Base-by-base conservation (phyloP, 2,888 invertebrate species). In the Macrosiphum euphorbiae region DNA sequence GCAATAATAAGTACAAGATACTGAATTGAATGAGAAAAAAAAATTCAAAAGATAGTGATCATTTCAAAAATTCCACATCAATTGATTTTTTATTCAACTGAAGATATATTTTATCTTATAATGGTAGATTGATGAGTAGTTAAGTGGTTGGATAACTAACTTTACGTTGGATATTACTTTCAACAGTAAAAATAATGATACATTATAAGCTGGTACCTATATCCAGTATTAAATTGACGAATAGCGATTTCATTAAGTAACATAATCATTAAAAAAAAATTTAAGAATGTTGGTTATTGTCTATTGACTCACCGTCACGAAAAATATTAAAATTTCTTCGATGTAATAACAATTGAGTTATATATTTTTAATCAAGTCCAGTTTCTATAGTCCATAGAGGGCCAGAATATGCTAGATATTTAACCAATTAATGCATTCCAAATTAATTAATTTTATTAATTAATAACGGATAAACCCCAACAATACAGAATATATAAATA, bases 11-110 rank as follows among this genome's bases (percentile, higher is more conserved):
- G 44, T 85, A 44, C 44, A 8, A 3, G 44, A 26, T 88, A 20
- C 5, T 88, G 87, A 87, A 87, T 50, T 20, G n/a, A 88, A 88
- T 10, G 35, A 35, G 20, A 88, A 50, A 87, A 50, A 88, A 88
- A 11, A 44, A 44, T 85, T 85, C 28, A 44, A 85, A 85, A 26
- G 44, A 44, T 1, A 13, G 11, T 44, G 44, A 1, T 44, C 28
- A 35, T 78, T 78, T 41, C 1, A 11, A 85, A 85, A 85, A 85
- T 26, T 28, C 58, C 13, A 35, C 4, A 78, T 85, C 28, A 85
- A 85, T 44, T 85, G 26, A 26, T 44, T 85, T 85, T 85, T 26
- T 85, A 44, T 24, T 85, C 8, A 41, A 8, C 41, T 24, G 24
- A 44, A 41, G 7, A 84, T 52, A 52, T 44, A 0, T 44, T 44